A percentile compares a stretch with the other conserved stretches of the same genome.
phyloP scores from a whole-genome alignment of 2,113 vertebrate genomes.

The Rallus limicola region DNA sequence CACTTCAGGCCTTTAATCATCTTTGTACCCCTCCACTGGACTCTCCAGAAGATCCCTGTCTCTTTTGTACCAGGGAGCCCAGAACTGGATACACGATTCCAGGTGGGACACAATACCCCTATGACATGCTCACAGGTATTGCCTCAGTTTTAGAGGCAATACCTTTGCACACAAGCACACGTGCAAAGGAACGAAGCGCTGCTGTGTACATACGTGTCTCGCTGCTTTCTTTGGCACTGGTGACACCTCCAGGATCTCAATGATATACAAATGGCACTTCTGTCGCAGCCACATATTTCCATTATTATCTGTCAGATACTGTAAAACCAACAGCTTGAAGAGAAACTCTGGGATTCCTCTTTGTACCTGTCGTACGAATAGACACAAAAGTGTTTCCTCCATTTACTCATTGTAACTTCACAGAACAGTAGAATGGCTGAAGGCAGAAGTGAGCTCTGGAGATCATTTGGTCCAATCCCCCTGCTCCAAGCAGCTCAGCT shows the following conservation, averaged over 20 bases:
- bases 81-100: too few species aligned
- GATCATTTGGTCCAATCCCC: too few species aligned
- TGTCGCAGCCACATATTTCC: conserved; percentile 91
- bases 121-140: neutral
- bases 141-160: too few species aligned
- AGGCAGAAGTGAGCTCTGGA: neutral
- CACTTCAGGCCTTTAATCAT: too few species aligned
- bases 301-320: conserved; percentile 83
- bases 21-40: too few species aligned
- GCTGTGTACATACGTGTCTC: conserved; percentile 67
- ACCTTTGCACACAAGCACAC: fast-evolving
- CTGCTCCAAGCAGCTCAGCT: neutral
- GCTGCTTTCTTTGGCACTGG: conserved; percentile 39
- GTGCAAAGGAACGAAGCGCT: neutral
- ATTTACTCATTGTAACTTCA: neutral
- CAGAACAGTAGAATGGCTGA: neutral
- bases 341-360: conserved; percentile 88
- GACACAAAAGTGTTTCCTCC: neutral
- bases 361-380: conserved; percentile 78
- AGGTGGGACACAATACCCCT: too few species aligned
- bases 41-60: too few species aligned
- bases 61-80: too few species aligned
- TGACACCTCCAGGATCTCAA: conserved; percentile 84
- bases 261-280: conserved; percentile 84
- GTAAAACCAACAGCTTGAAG: conserved; percentile 90